phyloP scores from a whole-genome alignment of 2,888 invertebrate genomes.

The Apantesis nais region DNA sequence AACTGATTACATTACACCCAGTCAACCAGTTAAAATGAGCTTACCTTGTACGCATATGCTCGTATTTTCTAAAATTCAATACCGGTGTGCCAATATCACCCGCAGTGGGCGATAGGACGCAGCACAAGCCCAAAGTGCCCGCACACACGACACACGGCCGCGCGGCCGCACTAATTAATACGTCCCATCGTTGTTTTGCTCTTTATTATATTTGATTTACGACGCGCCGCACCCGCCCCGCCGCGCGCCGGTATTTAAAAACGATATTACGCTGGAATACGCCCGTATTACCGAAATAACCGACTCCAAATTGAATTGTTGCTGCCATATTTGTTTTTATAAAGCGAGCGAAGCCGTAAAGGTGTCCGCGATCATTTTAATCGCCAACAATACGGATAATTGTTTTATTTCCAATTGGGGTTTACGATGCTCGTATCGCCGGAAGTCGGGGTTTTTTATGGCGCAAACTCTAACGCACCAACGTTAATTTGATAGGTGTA shows the following conservation, averaged over 20 bases:
- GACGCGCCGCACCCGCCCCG: constrained; percentile 52
- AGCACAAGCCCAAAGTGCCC: constrained; percentile 11
- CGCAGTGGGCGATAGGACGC: constrained; percentile 33
- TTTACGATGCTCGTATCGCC: constrained; percentile 36
- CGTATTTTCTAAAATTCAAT: constrained; percentile 72
- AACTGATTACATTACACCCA: neutral
- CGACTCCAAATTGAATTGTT: constrained; percentile 71
- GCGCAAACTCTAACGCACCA: constrained; percentile 3
- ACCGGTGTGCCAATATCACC: constrained; percentile 53
- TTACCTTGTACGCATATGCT: constrained; percentile 15
- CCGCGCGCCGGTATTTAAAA: constrained; percentile 64
- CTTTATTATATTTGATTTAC: constrained; percentile 79
- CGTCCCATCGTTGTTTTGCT: constrained; percentile 69
- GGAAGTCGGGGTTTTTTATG: constrained; percentile 15
- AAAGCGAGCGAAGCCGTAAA: constrained; percentile 58
- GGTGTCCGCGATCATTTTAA: constrained; percentile 66
- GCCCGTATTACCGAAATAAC: constrained; percentile 65
- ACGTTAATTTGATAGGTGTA: constrained; percentile 16
- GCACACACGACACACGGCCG: constrained; percentile 19
- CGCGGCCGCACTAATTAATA: constrained; percentile 70
- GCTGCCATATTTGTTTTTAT: constrained; percentile 70
- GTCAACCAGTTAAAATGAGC: neutral
- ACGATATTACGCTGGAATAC: constrained; percentile 67
- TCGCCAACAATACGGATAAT: constrained; percentile 54
- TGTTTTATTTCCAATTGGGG: constrained; percentile 56